Evolutionary conservation across 2,113 vertebrate genomes (phyloP).

Genomic region (Suncus etruscus): DNA sequence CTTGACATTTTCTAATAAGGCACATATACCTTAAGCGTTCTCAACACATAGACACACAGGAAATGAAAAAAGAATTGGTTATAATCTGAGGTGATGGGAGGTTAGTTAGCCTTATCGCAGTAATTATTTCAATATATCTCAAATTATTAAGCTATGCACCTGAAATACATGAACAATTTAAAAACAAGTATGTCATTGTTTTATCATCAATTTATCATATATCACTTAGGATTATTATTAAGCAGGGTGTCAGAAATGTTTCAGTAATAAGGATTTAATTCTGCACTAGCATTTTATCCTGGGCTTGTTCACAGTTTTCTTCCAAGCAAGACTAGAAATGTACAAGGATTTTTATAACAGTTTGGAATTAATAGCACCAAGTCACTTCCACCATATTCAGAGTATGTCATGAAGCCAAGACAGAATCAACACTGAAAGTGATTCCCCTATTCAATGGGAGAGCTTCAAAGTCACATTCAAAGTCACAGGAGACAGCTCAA

Average conservation of each 20-base stretch:
- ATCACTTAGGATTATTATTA: too few relatives aligned
- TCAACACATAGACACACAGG: not conserved
- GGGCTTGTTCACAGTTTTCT: not conserved
- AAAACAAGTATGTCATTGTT: not conserved
- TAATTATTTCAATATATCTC: slow-evolving; percentile 12
- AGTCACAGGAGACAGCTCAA: too few relatives aligned
- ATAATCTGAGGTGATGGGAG: not conserved
- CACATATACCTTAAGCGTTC: not conserved
- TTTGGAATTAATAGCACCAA: not conserved
- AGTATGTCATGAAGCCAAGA: not conserved
- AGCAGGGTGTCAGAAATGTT: not conserved
- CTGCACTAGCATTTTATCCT: not conserved
- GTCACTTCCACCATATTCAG: not conserved
- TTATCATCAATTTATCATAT: too few relatives aligned
- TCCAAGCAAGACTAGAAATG: not conserved
- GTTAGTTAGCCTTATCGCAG: not conserved
- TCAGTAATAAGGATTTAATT: not conserved
- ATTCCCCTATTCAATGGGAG: not conserved
- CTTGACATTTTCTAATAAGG: not conserved
- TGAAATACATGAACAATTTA: not conserved
- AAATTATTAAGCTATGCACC: not conserved
- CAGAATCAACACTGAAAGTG: not conserved
- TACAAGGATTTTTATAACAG: not conserved
- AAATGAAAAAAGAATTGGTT: not conserved
- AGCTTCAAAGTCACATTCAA: not conserved